phyloP scores from a whole-genome alignment of 2,797 vertebrate genomes.

The Clarias fuscus region DNA sequence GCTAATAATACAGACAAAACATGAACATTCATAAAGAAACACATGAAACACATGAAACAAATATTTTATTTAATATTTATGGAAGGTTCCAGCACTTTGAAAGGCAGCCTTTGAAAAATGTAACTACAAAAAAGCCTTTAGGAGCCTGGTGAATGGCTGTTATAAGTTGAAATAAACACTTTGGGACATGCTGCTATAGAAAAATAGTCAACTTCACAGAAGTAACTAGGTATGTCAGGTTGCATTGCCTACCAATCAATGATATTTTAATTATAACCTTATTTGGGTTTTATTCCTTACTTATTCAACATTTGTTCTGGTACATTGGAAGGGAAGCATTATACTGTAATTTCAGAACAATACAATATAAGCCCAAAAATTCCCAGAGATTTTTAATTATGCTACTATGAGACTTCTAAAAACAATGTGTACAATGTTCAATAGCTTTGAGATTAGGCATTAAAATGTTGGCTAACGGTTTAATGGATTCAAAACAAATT shows the following conservation, averaged over 20 bases:
- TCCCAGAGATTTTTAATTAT: neutral
- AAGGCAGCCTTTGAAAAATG: too few species aligned
- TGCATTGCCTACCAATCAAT: neutral
- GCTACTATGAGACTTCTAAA: neutral
- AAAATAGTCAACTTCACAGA: neutral
- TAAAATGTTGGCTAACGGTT: neutral
- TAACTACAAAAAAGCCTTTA: neutral
- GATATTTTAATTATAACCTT: neutral
- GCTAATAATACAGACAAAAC: neutral
- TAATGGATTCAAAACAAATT: neutral
- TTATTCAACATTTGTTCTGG: neutral
- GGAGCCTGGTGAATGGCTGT: neutral
- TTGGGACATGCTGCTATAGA: too few species aligned
- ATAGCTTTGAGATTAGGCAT: neutral
- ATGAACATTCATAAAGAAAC: neutral
- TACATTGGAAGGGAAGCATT: neutral
- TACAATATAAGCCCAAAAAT: neutral
- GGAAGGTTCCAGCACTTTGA: neutral
- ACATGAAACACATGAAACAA: neutral
- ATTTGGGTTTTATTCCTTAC: too few species aligned
- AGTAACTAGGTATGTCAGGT: neutral
- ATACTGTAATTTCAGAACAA: neutral
- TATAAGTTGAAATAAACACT: neutral
- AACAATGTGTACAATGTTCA: neutral
- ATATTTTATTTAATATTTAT: neutral